Evolutionary conservation across 2,888 invertebrate species (phyloP).

Genomic region (Bellardia bayeri): DNA sequence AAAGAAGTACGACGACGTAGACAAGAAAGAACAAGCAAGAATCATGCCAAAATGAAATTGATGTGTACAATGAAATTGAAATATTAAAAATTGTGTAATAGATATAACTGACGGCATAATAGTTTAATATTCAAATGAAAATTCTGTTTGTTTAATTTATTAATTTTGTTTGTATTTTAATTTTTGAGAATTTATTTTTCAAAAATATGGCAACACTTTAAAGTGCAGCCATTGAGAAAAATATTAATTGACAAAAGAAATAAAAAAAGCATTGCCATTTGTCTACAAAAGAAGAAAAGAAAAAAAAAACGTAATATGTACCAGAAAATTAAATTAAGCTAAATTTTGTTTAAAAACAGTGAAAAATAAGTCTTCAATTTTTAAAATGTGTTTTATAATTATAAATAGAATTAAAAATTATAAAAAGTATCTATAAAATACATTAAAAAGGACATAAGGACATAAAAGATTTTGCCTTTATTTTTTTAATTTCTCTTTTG

Average conservation of each 20-base stretch:
- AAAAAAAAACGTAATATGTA: conserved; percentile 51
- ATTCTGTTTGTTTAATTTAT: background rate
- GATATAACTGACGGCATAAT: background rate
- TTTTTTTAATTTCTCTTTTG: conserved; percentile 38
- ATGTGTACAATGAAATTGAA: conserved; percentile 13
- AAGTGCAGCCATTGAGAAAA: conserved; percentile 70
- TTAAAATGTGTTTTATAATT: conserved; percentile 13
- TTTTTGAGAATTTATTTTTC: conserved; percentile 11
- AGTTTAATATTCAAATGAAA: background rate
- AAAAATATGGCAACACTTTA: conserved; percentile 60
- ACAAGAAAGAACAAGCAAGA: conserved; percentile 48
- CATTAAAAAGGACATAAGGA: background rate
- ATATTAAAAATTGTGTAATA: conserved; percentile 10
- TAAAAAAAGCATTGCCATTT: conserved; percentile 66
- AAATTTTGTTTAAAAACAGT: conserved; percentile 44
- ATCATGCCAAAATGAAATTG: conserved; percentile 26
- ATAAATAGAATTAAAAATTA: background rate
- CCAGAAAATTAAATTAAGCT: conserved; percentile 65
- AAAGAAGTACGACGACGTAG: conserved; percentile 66
- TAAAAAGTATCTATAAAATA: background rate
- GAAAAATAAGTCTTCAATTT: conserved; percentile 24
- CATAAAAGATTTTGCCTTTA: background rate
- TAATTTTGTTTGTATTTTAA: conserved; percentile 24
- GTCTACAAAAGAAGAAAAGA: conserved; percentile 44
- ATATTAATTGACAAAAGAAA: conserved; percentile 71